phyloP scores from a whole-genome alignment of 2,888 invertebrate genomes.

The Phortica okadai region DNA sequence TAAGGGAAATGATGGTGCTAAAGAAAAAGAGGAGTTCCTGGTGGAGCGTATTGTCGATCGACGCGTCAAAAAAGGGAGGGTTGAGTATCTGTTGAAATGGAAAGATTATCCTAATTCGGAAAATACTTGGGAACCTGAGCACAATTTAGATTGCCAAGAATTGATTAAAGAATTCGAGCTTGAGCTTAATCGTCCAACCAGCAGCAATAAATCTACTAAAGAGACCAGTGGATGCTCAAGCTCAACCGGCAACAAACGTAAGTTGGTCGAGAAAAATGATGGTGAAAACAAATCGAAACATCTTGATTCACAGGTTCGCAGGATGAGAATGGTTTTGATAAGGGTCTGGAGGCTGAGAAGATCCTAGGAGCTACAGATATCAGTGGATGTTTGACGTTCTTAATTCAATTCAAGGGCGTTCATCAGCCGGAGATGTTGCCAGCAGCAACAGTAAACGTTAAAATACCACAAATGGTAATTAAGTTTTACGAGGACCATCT shows the following conservation, averaged over 20 bases:
- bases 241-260: constrained; percentile 56
- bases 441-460: constrained; percentile 91
- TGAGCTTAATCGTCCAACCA: constrained; percentile 75
- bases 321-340: constrained; percentile 83
- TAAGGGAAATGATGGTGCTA: constrained; percentile 38
- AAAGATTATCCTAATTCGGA: constrained; percentile 87
- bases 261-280: constrained; percentile 62
- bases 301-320: constrained; percentile 46
- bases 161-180: constrained; percentile 85
- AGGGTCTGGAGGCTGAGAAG: constrained; percentile 89
- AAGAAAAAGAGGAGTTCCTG: constrained; percentile 80
- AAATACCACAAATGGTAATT: constrained; percentile 96
- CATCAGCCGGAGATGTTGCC: constrained; percentile 97
- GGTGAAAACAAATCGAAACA: constrained; percentile 66
- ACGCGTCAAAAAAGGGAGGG: constrained; percentile 81
- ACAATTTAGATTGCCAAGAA: constrained; percentile 91
- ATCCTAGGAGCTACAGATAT: constrained; percentile 90
- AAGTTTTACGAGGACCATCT: constrained; percentile 96
- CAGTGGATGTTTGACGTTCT: constrained; percentile 88
- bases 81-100: constrained; percentile 87
- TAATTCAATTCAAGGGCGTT: constrained; percentile 95
- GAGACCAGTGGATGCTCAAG: constrained; percentile 56
- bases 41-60: constrained; percentile 85
- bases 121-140: constrained; percentile 95
- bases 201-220: constrained; percentile 52